Conservation (phyloP, 2,888 invertebrate genomes). For the Crioceris asparagi region DNA sequence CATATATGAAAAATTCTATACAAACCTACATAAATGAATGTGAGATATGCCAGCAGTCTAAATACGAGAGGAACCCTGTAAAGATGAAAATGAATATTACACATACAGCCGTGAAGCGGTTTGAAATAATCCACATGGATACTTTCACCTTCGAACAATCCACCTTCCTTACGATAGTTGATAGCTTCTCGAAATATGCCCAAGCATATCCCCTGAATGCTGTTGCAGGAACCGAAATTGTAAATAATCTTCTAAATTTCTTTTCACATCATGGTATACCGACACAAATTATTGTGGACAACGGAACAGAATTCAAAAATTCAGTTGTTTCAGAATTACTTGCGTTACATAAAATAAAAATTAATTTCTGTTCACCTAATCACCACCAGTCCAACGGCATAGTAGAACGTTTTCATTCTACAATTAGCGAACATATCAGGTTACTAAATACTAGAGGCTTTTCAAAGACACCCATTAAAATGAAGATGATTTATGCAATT, state of each 20-base stretch:
- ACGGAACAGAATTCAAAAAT: slow-evolving; percentile 8
- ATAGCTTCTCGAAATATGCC: slow-evolving; percentile 8
- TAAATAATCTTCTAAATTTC: slow-evolving; percentile 4
- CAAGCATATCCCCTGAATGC: slow-evolving; percentile 7
- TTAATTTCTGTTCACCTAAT: slow-evolving; percentile 1
- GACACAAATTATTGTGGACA: slow-evolving; percentile 7
- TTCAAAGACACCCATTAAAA: not conserved
- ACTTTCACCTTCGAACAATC: slow-evolving; percentile 4
- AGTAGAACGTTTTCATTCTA: not conserved
- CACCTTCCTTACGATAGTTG: slow-evolving; percentile 5
- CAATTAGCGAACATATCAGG: not conserved
- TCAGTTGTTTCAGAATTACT: slow-evolving; percentile 6
- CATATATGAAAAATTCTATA: slow-evolving; percentile 5
- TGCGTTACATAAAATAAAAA: slow-evolving; percentile 6
- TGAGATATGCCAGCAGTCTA: slow-evolving; percentile 1
- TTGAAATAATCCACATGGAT: slow-evolving; percentile 6
- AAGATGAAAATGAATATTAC: slow-evolving; percentile 11
- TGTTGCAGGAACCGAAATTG: slow-evolving; percentile 5
- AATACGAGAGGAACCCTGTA: slow-evolving; percentile 12
- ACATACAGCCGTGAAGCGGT: slow-evolving; percentile 13
- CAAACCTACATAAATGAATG: slow-evolving; percentile 9
- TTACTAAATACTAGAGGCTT: not conserved
- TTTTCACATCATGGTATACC: slow-evolving; percentile 8
- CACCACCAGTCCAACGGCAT: slow-evolving; percentile 2
- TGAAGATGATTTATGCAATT: not conserved